Evolutionary conservation across 2,888 invertebrate species (phyloP).

Genomic region (Caenorhabditis panamensis): DNA sequence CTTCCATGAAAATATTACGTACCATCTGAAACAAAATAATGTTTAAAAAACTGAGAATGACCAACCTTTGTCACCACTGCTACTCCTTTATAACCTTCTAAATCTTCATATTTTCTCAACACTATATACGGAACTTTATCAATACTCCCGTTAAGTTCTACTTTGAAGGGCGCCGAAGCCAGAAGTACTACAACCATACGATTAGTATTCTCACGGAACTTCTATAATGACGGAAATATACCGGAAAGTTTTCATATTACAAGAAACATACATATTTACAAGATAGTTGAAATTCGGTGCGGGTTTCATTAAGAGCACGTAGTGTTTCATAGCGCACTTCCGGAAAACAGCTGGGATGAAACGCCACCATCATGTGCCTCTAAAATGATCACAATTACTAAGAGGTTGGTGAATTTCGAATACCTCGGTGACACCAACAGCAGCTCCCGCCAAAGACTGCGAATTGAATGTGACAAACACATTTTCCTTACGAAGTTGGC

Average conservation of each 20-base stretch:
- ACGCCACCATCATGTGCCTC: conserved; percentile 31
- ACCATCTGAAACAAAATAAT: conserved; percentile 29
- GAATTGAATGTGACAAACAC: conserved; percentile 47
- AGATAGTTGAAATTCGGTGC: conserved; percentile 21
- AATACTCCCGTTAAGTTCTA: conserved; percentile 41
- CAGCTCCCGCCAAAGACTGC: conserved; percentile 21
- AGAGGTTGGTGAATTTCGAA: not conserved
- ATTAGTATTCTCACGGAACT: conserved; percentile 30
- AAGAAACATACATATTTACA: conserved; percentile 10
- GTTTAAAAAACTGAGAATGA: not conserved
- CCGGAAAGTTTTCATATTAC: not conserved
- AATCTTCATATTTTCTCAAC: conserved; percentile 1
- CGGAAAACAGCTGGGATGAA: conserved; percentile 40
- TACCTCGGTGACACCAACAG: conserved; percentile 40
- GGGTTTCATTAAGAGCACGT: conserved; percentile 1
- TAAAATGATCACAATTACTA: not conserved
- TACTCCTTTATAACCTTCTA: conserved; percentile 6
- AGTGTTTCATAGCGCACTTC: conserved; percentile 9
- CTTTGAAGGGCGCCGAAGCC: conserved; percentile 29
- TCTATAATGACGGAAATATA: conserved; percentile 20
- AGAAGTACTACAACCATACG: conserved; percentile 32
- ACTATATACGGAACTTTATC: conserved; percentile 49
- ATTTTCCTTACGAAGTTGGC: conserved; percentile 9
- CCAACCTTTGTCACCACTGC: conserved; percentile 43
- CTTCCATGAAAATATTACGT: conserved; percentile 48